Evolutionary conservation across 2,797 vertebrate species (phyloP).

Genomic region (Sus cebifrons): DNA sequence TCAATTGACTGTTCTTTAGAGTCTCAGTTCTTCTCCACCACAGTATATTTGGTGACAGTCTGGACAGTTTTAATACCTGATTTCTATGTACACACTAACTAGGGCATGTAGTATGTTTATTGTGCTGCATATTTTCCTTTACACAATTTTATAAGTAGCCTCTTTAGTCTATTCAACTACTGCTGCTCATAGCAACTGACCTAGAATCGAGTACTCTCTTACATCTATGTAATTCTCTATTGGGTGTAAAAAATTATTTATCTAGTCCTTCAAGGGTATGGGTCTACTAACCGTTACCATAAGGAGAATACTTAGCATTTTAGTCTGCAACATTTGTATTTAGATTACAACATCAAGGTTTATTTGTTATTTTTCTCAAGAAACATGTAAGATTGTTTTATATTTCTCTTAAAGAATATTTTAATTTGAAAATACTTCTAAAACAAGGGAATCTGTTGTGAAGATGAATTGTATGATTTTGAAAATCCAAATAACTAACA

Average conservation of each 20-base stretch:
- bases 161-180: not conserved
- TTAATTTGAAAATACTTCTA: constrained; percentile 8
- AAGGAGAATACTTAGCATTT: not conserved
- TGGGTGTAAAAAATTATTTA: not conserved
- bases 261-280: not conserved
- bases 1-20: not conserved
- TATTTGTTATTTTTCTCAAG: not conserved
- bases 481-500: not conserved
- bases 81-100: not conserved
- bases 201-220: not conserved
- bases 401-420: not conserved
- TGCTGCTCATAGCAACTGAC: not conserved
- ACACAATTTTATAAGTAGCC: not conserved
- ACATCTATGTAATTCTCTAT: not conserved
- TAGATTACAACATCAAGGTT: not conserved
- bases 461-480: not conserved
- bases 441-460: not conserved
- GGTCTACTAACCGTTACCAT: not conserved
- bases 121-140: not conserved
- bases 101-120: not conserved
- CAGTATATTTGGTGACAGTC: not conserved
- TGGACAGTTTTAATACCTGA: not conserved
- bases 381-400: not conserved
- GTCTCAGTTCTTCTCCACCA: not conserved
- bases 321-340: not conserved